A percentile compares a stretch with the other conserved stretches of the same genome.
Conservation (phyloP, 2,797 vertebrate species). For the Eutrigla gurnardus region DNA sequence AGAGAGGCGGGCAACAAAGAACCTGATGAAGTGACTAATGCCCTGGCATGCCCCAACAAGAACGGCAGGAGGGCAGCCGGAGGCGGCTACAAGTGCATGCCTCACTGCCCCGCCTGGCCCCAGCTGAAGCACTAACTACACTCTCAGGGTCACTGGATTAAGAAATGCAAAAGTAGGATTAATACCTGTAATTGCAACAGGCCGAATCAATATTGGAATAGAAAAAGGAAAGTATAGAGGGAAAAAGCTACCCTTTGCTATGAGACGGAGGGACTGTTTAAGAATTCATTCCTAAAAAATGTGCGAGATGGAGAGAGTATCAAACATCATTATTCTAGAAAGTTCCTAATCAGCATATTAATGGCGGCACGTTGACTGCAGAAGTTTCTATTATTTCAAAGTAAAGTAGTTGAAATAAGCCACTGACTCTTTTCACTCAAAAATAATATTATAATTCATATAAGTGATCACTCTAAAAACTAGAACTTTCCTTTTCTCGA, state of each 20-base stretch:
- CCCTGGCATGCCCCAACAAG: slow-evolving; percentile 81
- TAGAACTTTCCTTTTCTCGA: slow-evolving; percentile 74
- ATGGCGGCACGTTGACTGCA: slow-evolving; percentile 69
- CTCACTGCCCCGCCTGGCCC: slow-evolving; percentile 74
- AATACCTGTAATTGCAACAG: slow-evolving; percentile 66
- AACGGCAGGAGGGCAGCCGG: slow-evolving; percentile 74
- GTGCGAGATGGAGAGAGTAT: slow-evolving; percentile 61
- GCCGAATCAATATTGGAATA: slow-evolving; percentile 73
- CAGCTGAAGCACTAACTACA: slow-evolving; percentile 66
- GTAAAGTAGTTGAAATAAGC: slow-evolving; percentile 78
- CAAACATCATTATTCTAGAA: slow-evolving; percentile 80
- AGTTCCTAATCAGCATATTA: slow-evolving; percentile 85
- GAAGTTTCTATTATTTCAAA: slow-evolving; percentile 77
- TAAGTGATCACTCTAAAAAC: slow-evolving; percentile 81
- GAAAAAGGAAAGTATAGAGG: slow-evolving; percentile 6
- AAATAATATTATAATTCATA: slow-evolving; percentile 83
- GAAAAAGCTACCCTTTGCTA: slow-evolving; percentile 47
- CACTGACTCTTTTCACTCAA: slow-evolving; percentile 74
- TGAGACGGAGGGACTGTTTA: slow-evolving; percentile 54
- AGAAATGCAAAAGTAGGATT: slow-evolving; percentile 69
- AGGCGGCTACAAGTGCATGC: slow-evolving; percentile 74
- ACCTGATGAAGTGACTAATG: slow-evolving; percentile 86
- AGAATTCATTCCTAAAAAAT: slow-evolving; percentile 75
- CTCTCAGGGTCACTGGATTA: slow-evolving; percentile 75
- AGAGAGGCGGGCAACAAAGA: slow-evolving; percentile 81